These are phyloP conservation scores for Drosophila vallismaia DNA, from an alignment of 2,888 invertebrate genomes.

Conservation along the genomic window DNA sequence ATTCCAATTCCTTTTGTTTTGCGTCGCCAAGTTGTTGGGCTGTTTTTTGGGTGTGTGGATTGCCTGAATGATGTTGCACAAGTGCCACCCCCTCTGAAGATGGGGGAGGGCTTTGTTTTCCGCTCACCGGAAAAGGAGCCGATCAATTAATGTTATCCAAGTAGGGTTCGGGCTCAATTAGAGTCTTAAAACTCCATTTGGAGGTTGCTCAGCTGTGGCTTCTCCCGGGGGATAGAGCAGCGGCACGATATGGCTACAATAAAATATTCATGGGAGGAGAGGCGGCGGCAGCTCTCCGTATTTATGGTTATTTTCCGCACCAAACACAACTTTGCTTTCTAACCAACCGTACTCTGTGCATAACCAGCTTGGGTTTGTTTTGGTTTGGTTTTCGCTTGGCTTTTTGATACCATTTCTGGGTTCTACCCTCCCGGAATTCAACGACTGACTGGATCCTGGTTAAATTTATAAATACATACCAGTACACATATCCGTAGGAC, in stretches of 20 bases:
- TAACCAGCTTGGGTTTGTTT: slow-evolving; percentile 6
- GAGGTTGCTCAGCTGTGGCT: slow-evolving; percentile 25
- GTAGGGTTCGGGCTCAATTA: slow-evolving; percentile 34
- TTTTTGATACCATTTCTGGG: slow-evolving; percentile 8
- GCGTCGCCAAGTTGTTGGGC: slow-evolving; percentile 31
- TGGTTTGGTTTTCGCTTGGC: not conserved
- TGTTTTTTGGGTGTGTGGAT: not conserved
- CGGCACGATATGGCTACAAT: slow-evolving; percentile 18
- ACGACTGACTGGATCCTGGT: slow-evolving; percentile 34
- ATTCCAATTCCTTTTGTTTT: slow-evolving; percentile 33
- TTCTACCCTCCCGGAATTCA: slow-evolving; percentile 19
- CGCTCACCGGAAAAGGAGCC: slow-evolving; percentile 17
- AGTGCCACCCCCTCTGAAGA: slow-evolving; percentile 26
- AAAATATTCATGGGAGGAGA: slow-evolving; percentile 33
- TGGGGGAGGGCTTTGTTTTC: not conserved
- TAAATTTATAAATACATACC: slow-evolving; percentile 39
- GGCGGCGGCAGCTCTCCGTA: slow-evolving; percentile 21
- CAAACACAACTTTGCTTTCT: slow-evolving; percentile 46
- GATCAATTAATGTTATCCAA: slow-evolving; percentile 43
- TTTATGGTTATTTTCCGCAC: slow-evolving; percentile 43
- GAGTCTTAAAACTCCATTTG: slow-evolving; percentile 46
- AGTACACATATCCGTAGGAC: slow-evolving; percentile 10
- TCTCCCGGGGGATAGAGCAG: slow-evolving; percentile 2
- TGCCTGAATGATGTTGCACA: slow-evolving; percentile 18
- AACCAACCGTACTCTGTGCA: slow-evolving; percentile 22